phyloP scores from a whole-genome alignment of 2,113 vertebrate genomes.

The Stegostoma tigrinum region DNA sequence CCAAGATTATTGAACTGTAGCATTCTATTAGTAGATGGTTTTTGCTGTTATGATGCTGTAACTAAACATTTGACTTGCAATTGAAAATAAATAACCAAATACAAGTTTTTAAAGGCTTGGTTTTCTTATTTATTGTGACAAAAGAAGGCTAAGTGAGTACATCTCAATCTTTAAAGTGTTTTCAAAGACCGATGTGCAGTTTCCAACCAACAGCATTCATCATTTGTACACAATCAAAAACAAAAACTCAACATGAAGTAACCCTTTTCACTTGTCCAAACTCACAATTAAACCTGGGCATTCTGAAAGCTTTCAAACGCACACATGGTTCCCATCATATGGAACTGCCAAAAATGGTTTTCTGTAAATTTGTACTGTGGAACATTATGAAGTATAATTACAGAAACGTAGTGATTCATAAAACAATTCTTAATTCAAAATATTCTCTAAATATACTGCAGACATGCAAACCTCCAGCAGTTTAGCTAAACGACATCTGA shows the following conservation, averaged over 20 bases:
- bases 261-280: constrained; percentile 24
- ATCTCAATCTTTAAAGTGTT: background rate
- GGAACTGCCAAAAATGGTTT: constrained; percentile 37
- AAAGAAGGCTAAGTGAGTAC: background rate
- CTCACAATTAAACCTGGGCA: background rate
- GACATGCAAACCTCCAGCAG: constrained; percentile 37
- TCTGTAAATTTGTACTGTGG: constrained; percentile 36
- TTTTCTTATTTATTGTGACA: background rate
- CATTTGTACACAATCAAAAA: constrained; percentile 31
- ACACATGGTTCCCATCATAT: constrained; percentile 32
- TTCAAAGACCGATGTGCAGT: background rate
- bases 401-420: constrained; percentile 35
- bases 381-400: constrained; percentile 38
- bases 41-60: background rate
- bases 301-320: background rate
- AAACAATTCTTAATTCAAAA: constrained; percentile 38
- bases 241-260: constrained; percentile 4
- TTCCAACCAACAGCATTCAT: constrained; percentile 3
- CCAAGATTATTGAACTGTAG: background rate
- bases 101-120: background rate
- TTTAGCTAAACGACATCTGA: constrained; percentile 27
- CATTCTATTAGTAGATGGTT: background rate
- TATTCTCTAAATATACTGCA: constrained; percentile 35
- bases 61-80: background rate
- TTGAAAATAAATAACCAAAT: background rate